phyloP scores from a whole-genome alignment of 1,140 invertebrate genomes.

The Drosophila varians region DNA sequence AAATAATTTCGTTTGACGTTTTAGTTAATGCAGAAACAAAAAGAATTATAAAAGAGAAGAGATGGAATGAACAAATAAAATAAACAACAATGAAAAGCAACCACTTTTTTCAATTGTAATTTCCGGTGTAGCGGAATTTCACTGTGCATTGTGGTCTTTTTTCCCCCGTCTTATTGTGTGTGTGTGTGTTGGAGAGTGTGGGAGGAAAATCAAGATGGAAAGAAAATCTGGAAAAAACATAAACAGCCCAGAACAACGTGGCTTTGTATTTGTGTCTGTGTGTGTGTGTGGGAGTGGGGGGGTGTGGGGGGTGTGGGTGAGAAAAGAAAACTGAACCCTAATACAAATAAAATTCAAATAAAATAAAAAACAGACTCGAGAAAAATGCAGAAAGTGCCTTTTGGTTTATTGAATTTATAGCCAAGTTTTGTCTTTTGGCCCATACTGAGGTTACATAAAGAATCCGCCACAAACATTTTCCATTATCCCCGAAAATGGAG shows the following conservation, averaged over 20 bases:
- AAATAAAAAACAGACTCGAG: conserved; percentile 16
- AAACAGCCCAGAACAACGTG: conserved; percentile 63
- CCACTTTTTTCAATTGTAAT: conserved; percentile 76
- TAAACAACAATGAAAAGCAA: conserved; percentile 41
- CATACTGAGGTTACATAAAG: conserved; percentile 64
- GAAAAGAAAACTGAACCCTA: conserved; percentile 20
- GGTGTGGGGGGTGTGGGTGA: no score
- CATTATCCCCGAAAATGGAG: no score
- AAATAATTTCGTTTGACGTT: conserved; percentile 50
- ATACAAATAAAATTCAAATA: conserved; percentile 29
- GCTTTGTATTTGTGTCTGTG: conserved; percentile 4
- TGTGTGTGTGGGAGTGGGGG: conserved; percentile 10
- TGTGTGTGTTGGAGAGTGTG: conserved; percentile 24
- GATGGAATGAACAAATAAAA: conserved; percentile 4
- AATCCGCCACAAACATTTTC: conserved; percentile 8
- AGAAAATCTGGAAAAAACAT: conserved; percentile 54
- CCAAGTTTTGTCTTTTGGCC: conserved; percentile 26
- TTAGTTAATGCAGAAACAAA: conserved; percentile 25
- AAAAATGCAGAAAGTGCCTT: conserved; percentile 28
- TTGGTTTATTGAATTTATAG: conserved; percentile 58
- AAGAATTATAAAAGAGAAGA: conserved; percentile 1
- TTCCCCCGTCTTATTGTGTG: conserved; percentile 2
- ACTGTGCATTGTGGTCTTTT: conserved; percentile 44
- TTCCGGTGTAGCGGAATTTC: conserved; percentile 77
- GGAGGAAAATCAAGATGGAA: conserved; percentile 31